phyloP scores from a whole-genome alignment of 2,888 invertebrate species.

The Halictus quadricinctus region DNA sequence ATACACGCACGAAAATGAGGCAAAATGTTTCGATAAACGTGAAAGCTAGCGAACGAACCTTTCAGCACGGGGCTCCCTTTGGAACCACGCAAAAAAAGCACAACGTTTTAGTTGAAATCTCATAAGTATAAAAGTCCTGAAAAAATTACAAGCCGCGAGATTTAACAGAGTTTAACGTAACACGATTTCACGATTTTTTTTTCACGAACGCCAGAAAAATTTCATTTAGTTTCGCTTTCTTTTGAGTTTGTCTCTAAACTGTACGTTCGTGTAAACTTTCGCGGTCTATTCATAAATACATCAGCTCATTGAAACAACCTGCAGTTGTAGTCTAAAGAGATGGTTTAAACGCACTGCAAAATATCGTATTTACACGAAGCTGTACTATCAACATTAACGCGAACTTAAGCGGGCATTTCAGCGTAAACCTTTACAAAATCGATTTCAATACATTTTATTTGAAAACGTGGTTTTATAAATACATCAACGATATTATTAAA shows the following conservation, averaged over 20 bases:
- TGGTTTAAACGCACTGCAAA: not conserved
- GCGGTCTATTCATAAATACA: too few species aligned
- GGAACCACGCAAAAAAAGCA: not conserved
- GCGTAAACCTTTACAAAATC: not conserved
- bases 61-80: slow-evolving; percentile 1
- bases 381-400: not conserved
- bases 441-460: not conserved
- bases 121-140: not conserved
- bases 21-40: slow-evolving; percentile 36
- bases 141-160: not conserved
- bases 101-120: not conserved
- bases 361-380: not conserved
- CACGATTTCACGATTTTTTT: not conserved
- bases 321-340: not conserved
- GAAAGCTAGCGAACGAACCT: slow-evolving; percentile 30
- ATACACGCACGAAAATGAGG: slow-evolving; percentile 8
- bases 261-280: not conserved
- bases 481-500: too few species aligned
- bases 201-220: not conserved
- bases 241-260: not conserved
- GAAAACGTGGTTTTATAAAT: not conserved
- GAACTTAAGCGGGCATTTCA: not conserved
- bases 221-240: not conserved
- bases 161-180: not conserved
- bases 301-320: not conserved